phyloP scores from a whole-genome alignment of 2,113 vertebrate genomes.

The Salvator merianae region DNA sequence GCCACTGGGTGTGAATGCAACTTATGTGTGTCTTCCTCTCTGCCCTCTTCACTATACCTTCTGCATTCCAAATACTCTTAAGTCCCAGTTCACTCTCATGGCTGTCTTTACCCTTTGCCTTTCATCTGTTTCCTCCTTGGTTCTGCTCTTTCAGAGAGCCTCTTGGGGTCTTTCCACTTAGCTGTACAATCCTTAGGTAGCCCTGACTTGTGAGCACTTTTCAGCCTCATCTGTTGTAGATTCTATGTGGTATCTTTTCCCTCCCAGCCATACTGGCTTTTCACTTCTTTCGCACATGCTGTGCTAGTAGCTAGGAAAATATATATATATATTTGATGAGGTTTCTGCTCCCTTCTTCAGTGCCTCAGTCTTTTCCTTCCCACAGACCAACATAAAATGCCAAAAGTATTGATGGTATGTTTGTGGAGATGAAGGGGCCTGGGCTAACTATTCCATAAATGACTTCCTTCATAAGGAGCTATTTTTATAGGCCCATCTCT shows the following conservation, averaged over 20 bases:
- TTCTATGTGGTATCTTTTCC: neutral
- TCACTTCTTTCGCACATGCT: neutral
- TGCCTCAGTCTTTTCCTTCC: neutral
- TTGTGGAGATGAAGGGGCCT: neutral
- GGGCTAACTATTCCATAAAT: neutral
- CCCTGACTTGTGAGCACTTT: neutral
- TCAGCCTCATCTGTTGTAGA: neutral
- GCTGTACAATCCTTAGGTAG: neutral
- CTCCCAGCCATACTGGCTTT: neutral
- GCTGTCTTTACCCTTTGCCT: no score
- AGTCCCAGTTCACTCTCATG: no score
- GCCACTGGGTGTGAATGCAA: no score
- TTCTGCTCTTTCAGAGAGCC: neutral
- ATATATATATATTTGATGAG: neutral
- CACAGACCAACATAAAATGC: neutral
- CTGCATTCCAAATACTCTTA: no score
- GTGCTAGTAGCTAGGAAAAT: neutral
- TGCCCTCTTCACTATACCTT: no score
- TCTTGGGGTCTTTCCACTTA: neutral
- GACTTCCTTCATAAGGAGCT: slow-evolving; percentile 1
- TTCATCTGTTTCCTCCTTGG: no score
- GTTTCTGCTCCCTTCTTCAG: neutral
- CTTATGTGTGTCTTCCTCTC: no score
- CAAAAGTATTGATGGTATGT: neutral
- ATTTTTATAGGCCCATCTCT: neutral